Conservation (phyloP, 2,113 vertebrate genomes). For the Onychorhynchus coronatus region DNA sequence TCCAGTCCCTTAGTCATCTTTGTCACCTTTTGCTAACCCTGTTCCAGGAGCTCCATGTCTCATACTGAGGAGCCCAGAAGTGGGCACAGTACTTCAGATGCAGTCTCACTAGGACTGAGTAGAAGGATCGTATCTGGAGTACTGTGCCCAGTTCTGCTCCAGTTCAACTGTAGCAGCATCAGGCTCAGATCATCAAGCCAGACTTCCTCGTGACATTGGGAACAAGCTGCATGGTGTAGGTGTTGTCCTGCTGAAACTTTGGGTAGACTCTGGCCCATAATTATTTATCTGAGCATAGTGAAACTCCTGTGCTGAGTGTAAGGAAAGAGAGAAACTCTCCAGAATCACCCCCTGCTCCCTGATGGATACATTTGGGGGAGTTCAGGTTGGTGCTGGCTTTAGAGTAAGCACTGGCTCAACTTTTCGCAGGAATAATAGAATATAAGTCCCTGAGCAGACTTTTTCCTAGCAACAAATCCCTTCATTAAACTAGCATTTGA, state of each 20-base stretch:
- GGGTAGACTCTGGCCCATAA: background rate
- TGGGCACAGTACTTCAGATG: background rate
- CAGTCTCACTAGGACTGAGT: background rate
- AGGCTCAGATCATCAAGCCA: background rate
- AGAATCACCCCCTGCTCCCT: background rate
- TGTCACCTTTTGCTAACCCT: background rate
- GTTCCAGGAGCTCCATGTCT: background rate
- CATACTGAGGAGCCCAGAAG: background rate
- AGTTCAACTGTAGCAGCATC: background rate
- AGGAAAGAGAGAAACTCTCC: background rate
- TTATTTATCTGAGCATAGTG: accelerated
- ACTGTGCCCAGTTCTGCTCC: background rate
- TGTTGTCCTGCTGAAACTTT: background rate
- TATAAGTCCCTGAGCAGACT: background rate
- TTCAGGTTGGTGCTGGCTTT: background rate
- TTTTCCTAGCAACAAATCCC: background rate
- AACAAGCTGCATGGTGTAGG: accelerated
- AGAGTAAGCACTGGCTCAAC: background rate
- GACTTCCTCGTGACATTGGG: accelerated
- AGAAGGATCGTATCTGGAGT: background rate
- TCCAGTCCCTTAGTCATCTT: background rate
- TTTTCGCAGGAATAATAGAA: background rate
- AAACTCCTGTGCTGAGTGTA: background rate
- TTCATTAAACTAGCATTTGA: background rate
- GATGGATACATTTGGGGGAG: accelerated